Conservation (phyloP, 1,140 invertebrate species). For the Pteromalus puparum region DNA sequence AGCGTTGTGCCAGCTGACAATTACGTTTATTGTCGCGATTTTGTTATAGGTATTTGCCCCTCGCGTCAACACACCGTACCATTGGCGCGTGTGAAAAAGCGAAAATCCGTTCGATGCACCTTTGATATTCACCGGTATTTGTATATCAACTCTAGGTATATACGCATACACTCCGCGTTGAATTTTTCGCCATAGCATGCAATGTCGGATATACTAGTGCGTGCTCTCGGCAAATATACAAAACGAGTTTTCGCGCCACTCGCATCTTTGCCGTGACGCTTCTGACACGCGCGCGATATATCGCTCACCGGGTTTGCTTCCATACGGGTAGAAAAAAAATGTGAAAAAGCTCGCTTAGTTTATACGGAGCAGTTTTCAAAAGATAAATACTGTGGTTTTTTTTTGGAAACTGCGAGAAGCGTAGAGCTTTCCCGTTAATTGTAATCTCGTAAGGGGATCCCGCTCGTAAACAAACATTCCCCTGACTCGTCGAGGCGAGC, state of each 20-base stretch:
- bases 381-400: too few species aligned
- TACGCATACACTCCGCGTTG: too few species aligned
- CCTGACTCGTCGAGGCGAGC: neutral
- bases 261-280: neutral
- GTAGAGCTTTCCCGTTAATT: neutral
- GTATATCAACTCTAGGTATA: too few species aligned
- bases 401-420: neutral
- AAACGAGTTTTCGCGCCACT: neutral
- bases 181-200: too few species aligned
- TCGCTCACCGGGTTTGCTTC: too few species aligned
- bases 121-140: neutral
- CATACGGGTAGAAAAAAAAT: too few species aligned
- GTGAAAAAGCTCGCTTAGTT: too few species aligned
- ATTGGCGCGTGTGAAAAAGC: neutral
- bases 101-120: neutral
- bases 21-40: neutral
- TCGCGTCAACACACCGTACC: neutral
- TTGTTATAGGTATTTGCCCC: neutral
- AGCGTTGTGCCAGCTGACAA: neutral
- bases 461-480: conserved; percentile 3
- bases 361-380: too few species aligned
- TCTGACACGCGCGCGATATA: neutral
- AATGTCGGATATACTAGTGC: too few species aligned
- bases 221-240: neutral
- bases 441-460: neutral